phyloP scores from a whole-genome alignment of 1,140 invertebrate species.

The Wiebesia pumilae region DNA sequence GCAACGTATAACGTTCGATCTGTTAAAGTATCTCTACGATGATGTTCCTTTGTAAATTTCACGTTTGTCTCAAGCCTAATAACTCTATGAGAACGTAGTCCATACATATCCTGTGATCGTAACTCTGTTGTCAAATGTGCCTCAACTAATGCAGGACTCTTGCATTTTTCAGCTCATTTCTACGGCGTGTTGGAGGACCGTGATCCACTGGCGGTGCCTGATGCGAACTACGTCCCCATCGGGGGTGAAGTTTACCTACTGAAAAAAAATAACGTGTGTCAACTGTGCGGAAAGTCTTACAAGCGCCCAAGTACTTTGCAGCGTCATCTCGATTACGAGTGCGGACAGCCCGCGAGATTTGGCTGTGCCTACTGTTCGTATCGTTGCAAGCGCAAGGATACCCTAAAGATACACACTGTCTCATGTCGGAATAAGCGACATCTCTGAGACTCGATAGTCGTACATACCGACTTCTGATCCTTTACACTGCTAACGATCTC shows the following conservation, averaged over 20 bases:
- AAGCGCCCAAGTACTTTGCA: constrained; percentile 61
- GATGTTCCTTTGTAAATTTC: too few species aligned
- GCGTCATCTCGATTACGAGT: constrained; percentile 74
- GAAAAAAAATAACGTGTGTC: constrained; percentile 14
- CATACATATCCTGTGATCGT: too few species aligned
- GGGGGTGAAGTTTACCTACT: background rate
- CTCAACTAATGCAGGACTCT: background rate
- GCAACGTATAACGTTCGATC: too few species aligned
- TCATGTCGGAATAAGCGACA: background rate
- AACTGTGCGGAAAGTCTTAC: constrained; percentile 69
- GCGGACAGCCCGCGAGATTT: constrained; percentile 72
- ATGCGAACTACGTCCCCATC: background rate
- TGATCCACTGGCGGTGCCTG: background rate
- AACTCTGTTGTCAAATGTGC: background rate
- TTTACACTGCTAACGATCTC: too few species aligned
- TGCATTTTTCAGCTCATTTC: background rate
- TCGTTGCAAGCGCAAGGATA: constrained; percentile 72
- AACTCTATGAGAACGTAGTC: too few species aligned
- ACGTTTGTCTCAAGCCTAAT: too few species aligned
- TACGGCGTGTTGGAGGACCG: background rate
- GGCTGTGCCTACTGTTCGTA: constrained; percentile 71
- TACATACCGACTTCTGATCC: too few species aligned
- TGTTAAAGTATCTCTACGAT: too few species aligned
- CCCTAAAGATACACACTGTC: constrained; percentile 58
- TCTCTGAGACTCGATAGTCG: too few species aligned